Evolutionary conservation across 2,888 invertebrate species (phyloP).

Genomic region (Tetramorium bicarinatum): DNA sequence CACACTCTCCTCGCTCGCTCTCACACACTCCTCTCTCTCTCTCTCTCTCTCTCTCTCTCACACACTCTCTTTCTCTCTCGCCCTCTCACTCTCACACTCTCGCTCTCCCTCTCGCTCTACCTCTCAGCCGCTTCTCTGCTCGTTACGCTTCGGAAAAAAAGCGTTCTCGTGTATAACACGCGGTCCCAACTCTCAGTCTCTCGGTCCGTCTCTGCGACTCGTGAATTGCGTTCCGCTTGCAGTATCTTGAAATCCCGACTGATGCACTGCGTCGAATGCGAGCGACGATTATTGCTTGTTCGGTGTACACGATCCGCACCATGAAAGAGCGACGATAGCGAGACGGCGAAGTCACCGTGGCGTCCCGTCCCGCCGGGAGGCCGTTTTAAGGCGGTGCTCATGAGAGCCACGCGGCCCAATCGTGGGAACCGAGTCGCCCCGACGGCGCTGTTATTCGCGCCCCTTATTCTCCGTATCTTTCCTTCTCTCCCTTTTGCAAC

Average conservation of each 20-base stretch:
- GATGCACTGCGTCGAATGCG: slow-evolving; percentile 84
- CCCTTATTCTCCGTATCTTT: not conserved
- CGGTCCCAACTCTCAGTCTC: slow-evolving; percentile 45
- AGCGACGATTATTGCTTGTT: slow-evolving; percentile 78
- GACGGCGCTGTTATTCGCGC: not conserved
- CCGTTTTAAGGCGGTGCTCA: not conserved
- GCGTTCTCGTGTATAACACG: slow-evolving; percentile 67
- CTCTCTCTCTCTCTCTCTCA: slow-evolving; percentile 7
- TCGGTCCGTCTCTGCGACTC: slow-evolving; percentile 44
- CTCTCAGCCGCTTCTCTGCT: slow-evolving; percentile 62
- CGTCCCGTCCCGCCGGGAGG: not conserved
- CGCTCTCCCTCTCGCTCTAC: slow-evolving; percentile 49
- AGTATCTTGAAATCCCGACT: slow-evolving; percentile 76
- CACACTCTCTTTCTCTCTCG: slow-evolving; percentile 40
- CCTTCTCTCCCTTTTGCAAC: not conserved
- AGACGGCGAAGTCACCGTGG: slow-evolving; percentile 72
- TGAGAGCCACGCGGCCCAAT: not conserved
- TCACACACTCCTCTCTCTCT: not conserved
- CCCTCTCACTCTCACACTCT: not conserved
- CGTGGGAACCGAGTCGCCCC: not conserved
- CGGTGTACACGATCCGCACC: slow-evolving; percentile 79
- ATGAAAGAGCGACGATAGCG: slow-evolving; percentile 78
- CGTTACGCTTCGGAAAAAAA: slow-evolving; percentile 62
- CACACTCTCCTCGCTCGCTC: not conserved
- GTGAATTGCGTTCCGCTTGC: slow-evolving; percentile 70